Conservation (phyloP, 2,888 invertebrate genomes). For the Brenthis ino region DNA sequence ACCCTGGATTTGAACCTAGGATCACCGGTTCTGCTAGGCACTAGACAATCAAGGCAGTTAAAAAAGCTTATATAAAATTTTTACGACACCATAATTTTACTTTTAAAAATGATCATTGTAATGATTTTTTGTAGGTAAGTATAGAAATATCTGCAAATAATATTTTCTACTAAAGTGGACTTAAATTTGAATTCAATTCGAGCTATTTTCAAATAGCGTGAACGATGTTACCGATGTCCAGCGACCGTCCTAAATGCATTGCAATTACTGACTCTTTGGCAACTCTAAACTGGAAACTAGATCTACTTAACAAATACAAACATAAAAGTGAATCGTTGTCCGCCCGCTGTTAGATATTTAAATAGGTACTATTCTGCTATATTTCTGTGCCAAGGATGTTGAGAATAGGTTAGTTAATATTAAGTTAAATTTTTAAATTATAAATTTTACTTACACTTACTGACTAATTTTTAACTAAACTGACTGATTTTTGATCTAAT, state of each 20-base stretch:
- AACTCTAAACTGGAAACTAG: conserved; percentile 39
- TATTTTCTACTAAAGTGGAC: conserved; percentile 1
- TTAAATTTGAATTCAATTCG: conserved; percentile 3
- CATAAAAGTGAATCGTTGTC: conserved; percentile 34
- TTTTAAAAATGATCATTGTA: too few species aligned
- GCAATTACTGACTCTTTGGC: conserved; percentile 51
- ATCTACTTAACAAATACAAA: conserved; percentile 36
- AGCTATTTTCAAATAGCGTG: conserved; percentile 21
- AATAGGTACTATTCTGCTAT: background rate
- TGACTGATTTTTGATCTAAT: too few species aligned
- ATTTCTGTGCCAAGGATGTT: conserved; percentile 6
- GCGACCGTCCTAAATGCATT: conserved; percentile 41
- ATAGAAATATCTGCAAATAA: background rate
- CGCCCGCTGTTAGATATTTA: conserved; percentile 19
- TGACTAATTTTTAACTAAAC: too few species aligned
- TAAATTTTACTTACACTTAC: too few species aligned
- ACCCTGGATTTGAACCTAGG: too few species aligned
- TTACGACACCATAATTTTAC: too few species aligned
- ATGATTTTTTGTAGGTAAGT: too few species aligned
- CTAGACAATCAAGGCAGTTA: too few species aligned
- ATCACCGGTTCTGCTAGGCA: too few species aligned
- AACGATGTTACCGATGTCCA: conserved; percentile 36
- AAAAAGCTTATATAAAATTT: too few species aligned
- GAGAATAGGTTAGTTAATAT: background rate
- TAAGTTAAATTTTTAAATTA: too few species aligned